A percentile compares a stretch with the other conserved stretches of the same genome.
These are phyloP conservation scores for Apostichopus japonicus DNA, from an alignment of 35 echinoderm and acorn worm genomes.

Conservation along the genomic window DNA sequence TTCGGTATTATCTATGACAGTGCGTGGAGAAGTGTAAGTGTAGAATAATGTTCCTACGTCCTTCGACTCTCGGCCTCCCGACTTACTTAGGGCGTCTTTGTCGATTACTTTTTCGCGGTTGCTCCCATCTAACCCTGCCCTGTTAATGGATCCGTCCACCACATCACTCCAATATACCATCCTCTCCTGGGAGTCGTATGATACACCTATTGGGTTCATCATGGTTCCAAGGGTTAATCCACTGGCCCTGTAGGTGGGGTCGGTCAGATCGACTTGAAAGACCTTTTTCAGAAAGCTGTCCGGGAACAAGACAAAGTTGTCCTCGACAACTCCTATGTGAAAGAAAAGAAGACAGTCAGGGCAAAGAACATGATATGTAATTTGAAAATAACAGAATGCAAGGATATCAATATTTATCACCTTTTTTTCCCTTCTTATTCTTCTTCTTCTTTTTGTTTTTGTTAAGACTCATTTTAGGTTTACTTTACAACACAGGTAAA, in stretches of 20 bases:
- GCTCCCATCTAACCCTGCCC: slow-evolving; percentile 68
- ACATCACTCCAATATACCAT: slow-evolving; percentile 93
- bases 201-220: slow-evolving; percentile 64
- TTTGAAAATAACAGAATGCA: too few species aligned
- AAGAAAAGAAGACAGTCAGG: not conserved
- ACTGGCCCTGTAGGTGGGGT: slow-evolving; percentile 14
- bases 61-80: not conserved
- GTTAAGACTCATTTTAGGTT: too few species aligned
- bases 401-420: too few species aligned
- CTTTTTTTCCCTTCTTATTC: too few species aligned
- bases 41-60: not conserved
- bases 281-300: slow-evolving; percentile 74
- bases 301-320: slow-evolving; percentile 85
- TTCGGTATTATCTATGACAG: too few species aligned
- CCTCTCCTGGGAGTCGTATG: slow-evolving; percentile 71
- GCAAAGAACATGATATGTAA: too few species aligned
- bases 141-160: slow-evolving; percentile 50
- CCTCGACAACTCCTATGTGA: slow-evolving; percentile 62
- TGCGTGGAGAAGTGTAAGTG: too few species aligned
- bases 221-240: slow-evolving; percentile 57
- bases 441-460: too few species aligned
- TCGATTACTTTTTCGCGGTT: slow-evolving; percentile 59
- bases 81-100: slow-evolving; percentile 8
- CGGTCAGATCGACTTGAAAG: slow-evolving; percentile 77
- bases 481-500: too few species aligned